These are phyloP conservation scores for Peromyscus maniculatus DNA, from an alignment of 2,113 vertebrate species.

Conservation along the genomic window DNA sequence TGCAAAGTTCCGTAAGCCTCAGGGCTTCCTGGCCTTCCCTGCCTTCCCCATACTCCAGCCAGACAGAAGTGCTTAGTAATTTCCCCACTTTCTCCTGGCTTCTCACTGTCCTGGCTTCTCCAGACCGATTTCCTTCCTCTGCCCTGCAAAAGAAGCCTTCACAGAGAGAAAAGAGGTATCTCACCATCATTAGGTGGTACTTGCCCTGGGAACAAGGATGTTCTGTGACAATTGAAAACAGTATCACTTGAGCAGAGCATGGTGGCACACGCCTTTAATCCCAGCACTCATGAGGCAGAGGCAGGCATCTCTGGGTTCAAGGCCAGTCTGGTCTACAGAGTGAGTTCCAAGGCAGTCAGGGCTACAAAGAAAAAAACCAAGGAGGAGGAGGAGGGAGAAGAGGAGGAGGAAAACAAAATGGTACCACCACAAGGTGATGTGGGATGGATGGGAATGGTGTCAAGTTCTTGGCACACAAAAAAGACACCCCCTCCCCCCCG, in stretches of 20 bases:
- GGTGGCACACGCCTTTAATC: neutral
- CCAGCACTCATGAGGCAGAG: neutral
- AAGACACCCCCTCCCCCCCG: neutral
- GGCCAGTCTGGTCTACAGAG: neutral
- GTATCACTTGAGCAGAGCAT: neutral
- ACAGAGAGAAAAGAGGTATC: neutral
- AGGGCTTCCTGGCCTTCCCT: neutral
- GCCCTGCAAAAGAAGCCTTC: neutral
- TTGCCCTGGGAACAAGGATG: neutral
- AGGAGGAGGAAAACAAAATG: neutral
- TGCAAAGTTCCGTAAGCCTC: neutral
- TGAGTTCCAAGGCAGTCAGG: neutral
- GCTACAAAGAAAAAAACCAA: neutral
- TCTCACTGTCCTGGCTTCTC: no score
- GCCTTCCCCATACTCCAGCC: neutral
- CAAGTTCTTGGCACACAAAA: neutral
- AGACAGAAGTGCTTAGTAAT: neutral
- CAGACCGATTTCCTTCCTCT: neutral
- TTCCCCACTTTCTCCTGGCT: neutral
- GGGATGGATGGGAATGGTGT: neutral
- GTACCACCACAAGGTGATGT: neutral
- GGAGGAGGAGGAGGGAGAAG: neutral
- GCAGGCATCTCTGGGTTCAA: neutral
- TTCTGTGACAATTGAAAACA: neutral
- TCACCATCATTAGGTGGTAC: neutral